Conservation (phyloP, 2,888 invertebrate species). For the Creontiades dilutus region DNA sequence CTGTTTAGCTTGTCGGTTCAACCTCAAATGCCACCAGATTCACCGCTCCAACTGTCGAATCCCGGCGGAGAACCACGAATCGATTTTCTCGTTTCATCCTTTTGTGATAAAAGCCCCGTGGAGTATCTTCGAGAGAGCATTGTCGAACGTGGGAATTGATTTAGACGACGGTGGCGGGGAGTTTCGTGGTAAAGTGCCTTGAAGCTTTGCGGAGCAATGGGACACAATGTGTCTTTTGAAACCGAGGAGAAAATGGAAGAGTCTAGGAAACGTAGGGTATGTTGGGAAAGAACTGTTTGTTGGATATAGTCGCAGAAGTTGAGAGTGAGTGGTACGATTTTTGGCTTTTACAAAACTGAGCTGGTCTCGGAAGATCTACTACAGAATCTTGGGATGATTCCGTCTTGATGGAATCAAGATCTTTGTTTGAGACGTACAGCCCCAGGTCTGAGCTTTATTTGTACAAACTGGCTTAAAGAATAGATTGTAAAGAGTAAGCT, state of each 20-base stretch:
- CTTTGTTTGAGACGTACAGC: no score
- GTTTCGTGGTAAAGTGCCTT: neutral
- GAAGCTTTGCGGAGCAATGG: neutral
- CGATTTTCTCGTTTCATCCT: conserved; percentile 39
- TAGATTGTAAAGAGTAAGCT: no score
- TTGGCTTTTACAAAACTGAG: no score
- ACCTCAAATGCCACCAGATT: conserved; percentile 49
- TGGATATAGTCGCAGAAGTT: no score
- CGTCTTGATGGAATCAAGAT: no score
- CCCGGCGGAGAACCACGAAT: conserved; percentile 15
- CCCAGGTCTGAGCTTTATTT: no score
- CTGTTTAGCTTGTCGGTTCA: conserved; percentile 46
- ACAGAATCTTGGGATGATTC: no score
- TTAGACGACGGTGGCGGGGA: neutral
- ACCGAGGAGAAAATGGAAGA: neutral
- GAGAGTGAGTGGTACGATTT: no score
- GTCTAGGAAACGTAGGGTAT: neutral
- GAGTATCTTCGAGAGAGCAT: conserved; percentile 4
- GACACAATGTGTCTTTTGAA: neutral
- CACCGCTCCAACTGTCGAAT: conserved; percentile 30
- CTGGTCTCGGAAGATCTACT: no score
- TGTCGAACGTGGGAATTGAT: conserved; percentile 35
- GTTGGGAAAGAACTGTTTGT: no score
- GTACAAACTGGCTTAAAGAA: no score
- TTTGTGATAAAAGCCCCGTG: conserved; percentile 27